Base-by-base conservation (phyloP, 1,140 invertebrate genomes). In the Aphaenogaster rudis region DNA sequence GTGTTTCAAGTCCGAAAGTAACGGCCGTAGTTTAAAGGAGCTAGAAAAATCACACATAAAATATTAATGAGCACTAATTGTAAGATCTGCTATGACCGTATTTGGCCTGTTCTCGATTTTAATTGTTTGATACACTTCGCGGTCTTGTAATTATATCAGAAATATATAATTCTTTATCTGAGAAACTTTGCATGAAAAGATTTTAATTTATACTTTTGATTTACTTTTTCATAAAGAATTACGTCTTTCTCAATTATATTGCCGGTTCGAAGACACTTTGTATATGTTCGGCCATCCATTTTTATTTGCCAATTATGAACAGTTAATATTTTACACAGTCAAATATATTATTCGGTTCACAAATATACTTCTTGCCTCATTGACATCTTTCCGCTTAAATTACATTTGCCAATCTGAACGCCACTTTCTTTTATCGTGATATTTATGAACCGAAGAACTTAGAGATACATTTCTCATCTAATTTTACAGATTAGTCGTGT, bases 401-500 rank as follows among this genome's bases (percentile, higher is more conserved):
- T 66, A 7, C 17, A 50, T 21, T 79, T 79, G 72, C 36, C 13
- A 0, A 52, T 33, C 1, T 15, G 2, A 45, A 11, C 2, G 15
- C 11, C n/a, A 59, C n/a, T 57, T 76, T 33, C 28, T 66, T 21
- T 64, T 0, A 69, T 50, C 11, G 21, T 28, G 33, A 11, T 45
- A 59, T 50, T 42, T 36, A 45, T 17, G 15, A 33, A 59, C 4
- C 7, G 13, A 42, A 8, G 7, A 15, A 15, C 71, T 39, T 74
- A 11, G 15, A 28, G 13, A 21, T 39, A 45, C 17, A 61, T 77
- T 77, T 77, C 39, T 61, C 8, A 21, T 45, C 13, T 17, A 77
- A 77, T 61, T 77, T 77, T 77, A 61, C 9, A 45, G 39, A 76
- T 77, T 42, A 77, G n/a, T 66, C 17, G 28, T 59, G 39, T 59